phyloP scores from a whole-genome alignment of 2,113 vertebrate species.

The Hydrochoerus hydrochaeris region DNA sequence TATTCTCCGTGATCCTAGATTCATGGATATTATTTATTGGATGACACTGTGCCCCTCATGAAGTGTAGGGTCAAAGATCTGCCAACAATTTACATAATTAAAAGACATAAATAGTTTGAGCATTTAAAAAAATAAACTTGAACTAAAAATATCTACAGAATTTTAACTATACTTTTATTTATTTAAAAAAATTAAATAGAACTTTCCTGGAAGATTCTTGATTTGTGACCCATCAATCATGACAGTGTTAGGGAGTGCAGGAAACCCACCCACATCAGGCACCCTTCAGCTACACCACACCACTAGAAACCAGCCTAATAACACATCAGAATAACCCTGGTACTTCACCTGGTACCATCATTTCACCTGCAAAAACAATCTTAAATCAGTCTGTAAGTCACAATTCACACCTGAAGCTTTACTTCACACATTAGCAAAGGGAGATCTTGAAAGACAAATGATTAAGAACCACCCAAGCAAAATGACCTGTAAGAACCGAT shows the following conservation, averaged over 20 bases:
- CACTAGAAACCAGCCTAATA: background rate
- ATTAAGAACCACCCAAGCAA: background rate
- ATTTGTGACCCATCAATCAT: background rate
- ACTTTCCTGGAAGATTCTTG: background rate
- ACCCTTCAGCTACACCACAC: background rate
- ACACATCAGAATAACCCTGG: background rate
- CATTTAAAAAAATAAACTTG: background rate
- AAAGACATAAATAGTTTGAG: slow-evolving; percentile 19
- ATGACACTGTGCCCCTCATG: slow-evolving; percentile 45
- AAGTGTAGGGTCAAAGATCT: slow-evolving; percentile 74
- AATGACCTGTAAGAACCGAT: background rate
- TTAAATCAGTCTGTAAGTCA: background rate
- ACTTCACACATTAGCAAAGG: slow-evolving; percentile 15
- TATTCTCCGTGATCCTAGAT: slow-evolving; percentile 78
- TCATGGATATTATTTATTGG: slow-evolving; percentile 78
- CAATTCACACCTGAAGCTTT: background rate
- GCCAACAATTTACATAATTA: slow-evolving; percentile 55
- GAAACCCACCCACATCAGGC: background rate
- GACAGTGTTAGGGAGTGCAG: background rate
- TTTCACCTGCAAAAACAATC: background rate
- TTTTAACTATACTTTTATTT: slow-evolving; percentile 21
- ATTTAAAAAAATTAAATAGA: background rate
- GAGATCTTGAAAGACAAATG: background rate
- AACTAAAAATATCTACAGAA: background rate
- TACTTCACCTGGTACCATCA: background rate